Evolutionary conservation across 2,113 vertebrate genomes (phyloP), one percentile per base, ranked within the genome.

Genomic region (Apaloderma vittatum): DNA sequence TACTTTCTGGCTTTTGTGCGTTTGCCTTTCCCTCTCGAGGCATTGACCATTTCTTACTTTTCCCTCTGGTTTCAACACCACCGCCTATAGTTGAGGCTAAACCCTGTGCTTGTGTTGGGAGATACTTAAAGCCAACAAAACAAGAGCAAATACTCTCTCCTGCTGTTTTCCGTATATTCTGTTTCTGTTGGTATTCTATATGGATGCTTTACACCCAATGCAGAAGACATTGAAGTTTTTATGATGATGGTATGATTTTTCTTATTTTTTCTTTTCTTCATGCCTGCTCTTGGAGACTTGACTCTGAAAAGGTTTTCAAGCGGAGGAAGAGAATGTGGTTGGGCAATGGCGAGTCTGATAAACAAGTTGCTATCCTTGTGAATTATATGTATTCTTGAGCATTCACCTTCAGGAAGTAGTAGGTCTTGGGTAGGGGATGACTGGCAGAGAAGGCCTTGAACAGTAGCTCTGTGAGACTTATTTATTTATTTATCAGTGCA

Each of bases 201-300:
- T 0, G 22, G 54, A 34, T 8, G 2, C 19, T 70, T 66, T 17
- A 32, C 34, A 26, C 27, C 29, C 1, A 0, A 5, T 11, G 3
- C 29, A 0, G 3, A 46, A 70, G 30, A 12, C 34, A 4, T 0
- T 8, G 48, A 48, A n/a, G n/a, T 17, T 45, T 76, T 65, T 49
- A 15, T 8, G 34, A 19, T 57, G 78, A 46, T 9, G 36, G 15
- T 27, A 10, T 32, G 43, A 40, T 40, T 40, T 40, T 12, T 73
- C 6, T 2, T 8, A 0, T 30, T 34, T 43, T 48, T 65, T 26
- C 26, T 43, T 48, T 65, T 21, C 9, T 55, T 49, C 0, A 0
- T 10, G 20, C 21, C 55, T 49, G 21, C n/a, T 59, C 8, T 37
- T 5, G 30, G 80, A 63, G 48, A 3, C 29, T 23, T 14, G 20